Conservation (phyloP, 2,888 invertebrate genomes). For the Sinhomidia bicolor region DNA sequence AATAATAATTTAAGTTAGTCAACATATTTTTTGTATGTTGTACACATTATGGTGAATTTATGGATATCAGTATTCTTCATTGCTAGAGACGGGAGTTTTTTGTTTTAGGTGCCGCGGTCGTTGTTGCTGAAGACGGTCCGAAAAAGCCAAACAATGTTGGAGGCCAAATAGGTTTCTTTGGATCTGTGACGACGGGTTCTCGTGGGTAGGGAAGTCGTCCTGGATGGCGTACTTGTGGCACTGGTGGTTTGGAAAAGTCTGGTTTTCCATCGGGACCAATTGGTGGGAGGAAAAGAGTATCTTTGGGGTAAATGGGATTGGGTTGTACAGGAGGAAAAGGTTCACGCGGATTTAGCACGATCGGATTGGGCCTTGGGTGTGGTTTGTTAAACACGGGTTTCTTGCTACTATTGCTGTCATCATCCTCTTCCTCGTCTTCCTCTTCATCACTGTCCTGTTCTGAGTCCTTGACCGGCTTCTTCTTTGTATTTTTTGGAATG, state of each 20-base stretch:
- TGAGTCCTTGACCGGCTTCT: slow-evolving; percentile 22
- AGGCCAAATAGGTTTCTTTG: slow-evolving; percentile 52
- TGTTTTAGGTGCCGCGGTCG: not conserved
- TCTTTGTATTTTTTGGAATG: slow-evolving; percentile 14
- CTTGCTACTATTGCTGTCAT: not conserved
- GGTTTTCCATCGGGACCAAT: slow-evolving; percentile 45
- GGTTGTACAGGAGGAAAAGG: slow-evolving; percentile 73
- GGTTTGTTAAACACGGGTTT: not conserved
- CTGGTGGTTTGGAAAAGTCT: slow-evolving; percentile 58
- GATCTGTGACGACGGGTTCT: slow-evolving; percentile 67
- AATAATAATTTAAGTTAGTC: too few species aligned
- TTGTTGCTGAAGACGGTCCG: slow-evolving; percentile 28
- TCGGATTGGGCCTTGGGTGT: slow-evolving; percentile 61
- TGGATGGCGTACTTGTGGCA: slow-evolving; percentile 74
- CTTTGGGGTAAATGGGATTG: slow-evolving; percentile 68
- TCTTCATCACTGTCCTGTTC: not conserved
- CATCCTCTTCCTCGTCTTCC: not conserved
- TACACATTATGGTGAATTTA: too few species aligned
- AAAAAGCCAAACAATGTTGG: slow-evolving; percentile 45
- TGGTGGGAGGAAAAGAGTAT: slow-evolving; percentile 47
- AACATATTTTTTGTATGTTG: too few species aligned
- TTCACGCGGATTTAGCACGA: slow-evolving; percentile 71
- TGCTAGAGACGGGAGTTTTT: not conserved
- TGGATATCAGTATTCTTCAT: too few species aligned
- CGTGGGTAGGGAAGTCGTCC: slow-evolving; percentile 71